These are phyloP conservation scores for Myxocyprinus asiaticus DNA, from an alignment of 2,113 vertebrate species.

Conservation along the genomic window DNA sequence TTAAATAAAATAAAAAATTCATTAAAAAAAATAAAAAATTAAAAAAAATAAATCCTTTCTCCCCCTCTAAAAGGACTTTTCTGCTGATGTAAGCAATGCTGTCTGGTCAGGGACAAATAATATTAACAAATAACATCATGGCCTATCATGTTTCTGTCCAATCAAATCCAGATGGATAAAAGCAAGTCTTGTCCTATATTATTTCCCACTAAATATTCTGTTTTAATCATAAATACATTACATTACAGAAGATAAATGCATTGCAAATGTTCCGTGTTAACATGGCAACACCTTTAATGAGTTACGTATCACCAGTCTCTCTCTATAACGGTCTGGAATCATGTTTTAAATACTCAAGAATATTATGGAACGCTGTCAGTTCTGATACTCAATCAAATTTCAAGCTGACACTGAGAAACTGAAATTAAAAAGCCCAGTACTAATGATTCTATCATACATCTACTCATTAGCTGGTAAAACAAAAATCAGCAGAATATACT, in stretches of 20 bases:
- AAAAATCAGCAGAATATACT: background rate
- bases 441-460: constrained; percentile 13
- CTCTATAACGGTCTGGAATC: background rate
- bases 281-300: constrained; percentile 7
- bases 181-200: background rate
- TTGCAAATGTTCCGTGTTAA: background rate
- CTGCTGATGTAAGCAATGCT: background rate
- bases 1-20: no score
- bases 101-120: background rate
- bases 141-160: constrained; percentile 1
- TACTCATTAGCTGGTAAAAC: background rate
- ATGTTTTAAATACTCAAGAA: background rate
- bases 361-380: background rate
- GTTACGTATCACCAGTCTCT: background rate
- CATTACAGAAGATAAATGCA: background rate
- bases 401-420: constrained; percentile 24
- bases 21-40: no score
- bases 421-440: constrained; percentile 25
- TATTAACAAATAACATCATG: background rate
- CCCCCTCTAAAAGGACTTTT: no score
- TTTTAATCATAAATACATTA: background rate
- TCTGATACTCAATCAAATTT: constrained; percentile 4
- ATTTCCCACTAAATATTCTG: background rate
- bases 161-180: background rate
- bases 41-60: no score